Conservation (phyloP, 2,797 vertebrate species). For the Astyanax mexicanus region DNA sequence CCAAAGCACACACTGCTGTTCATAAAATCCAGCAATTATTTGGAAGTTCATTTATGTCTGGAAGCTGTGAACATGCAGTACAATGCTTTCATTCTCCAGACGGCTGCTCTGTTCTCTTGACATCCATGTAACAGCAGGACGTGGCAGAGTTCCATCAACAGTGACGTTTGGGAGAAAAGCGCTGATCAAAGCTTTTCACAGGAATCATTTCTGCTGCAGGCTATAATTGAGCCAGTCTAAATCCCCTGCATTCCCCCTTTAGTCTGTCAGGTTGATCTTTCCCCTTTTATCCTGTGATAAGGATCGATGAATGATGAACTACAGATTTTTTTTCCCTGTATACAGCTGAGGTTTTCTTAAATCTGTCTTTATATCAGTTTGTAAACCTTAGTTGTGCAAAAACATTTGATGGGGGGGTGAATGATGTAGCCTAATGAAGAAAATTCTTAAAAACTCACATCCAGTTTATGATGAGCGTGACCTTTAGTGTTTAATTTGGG, state of each 20-base stretch:
- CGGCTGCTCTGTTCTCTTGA: neutral
- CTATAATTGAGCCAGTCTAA: slow-evolving; percentile 67
- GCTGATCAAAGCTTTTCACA: slow-evolving; percentile 79
- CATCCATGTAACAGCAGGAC: neutral
- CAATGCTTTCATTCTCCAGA: slow-evolving; percentile 13
- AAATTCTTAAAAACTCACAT: no score
- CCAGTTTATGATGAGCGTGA: no score
- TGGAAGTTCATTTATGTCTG: no score
- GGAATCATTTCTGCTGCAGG: slow-evolving; percentile 72
- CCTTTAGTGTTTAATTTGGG: no score
- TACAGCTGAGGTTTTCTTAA: neutral
- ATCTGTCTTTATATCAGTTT: no score
- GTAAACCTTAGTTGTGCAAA: no score
- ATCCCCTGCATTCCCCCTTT: slow-evolving; percentile 64
- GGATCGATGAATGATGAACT: neutral
- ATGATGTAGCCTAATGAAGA: no score
- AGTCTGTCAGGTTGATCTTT: slow-evolving; percentile 42
- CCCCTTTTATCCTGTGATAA: slow-evolving; percentile 19
- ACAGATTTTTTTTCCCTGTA: neutral
- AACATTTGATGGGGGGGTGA: no score
- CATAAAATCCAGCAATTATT: no score
- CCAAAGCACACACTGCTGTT: no score
- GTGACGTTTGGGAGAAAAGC: slow-evolving; percentile 55
- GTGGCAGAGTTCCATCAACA: neutral
- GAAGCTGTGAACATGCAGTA: neutral